Base-by-base conservation (phyloP, 2,797 vertebrate genomes). In the Epinephelus awoara region DNA sequence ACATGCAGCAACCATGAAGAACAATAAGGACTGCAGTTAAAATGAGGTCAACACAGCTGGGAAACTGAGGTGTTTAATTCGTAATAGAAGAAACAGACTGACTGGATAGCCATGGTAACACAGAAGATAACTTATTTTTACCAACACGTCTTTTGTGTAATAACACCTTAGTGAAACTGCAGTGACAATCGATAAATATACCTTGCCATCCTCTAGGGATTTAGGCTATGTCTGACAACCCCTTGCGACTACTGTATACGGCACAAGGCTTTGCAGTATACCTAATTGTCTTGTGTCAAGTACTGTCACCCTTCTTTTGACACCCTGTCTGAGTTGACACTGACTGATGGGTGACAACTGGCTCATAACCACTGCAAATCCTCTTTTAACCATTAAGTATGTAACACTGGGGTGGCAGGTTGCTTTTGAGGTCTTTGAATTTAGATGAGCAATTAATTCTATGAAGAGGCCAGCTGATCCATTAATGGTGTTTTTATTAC, bases 281-380 rank as follows among this genome's bases (percentile, higher is more conserved):
- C 19, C 47, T 5, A 27, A 67, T 7, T 42, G 54, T 62, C 40
- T 13, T n/a, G 49, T 79, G 58, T 74, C 69, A 58, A 73, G 29
- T 25, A 4, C 67, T 47, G 17, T 27, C 64, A 54, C 42, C 55
- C 65, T 17, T 56, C 44, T 72, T 49, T 17, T 76, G 63, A 72
- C 50, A 34, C 55, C 25, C 49, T 40, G 44, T 25, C 64, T 69
- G 64, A 47, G 44, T 23, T 47, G 79, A 79, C 67, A 40, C 46
- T 21, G 75, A 83, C 38, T 56, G 78, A 72, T 83, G 57, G 50
- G 27, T 40, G 52, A 82, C 57, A 65, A 70, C 27, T 57, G 62
- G 49, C n/a, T 71, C 29, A 34, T 62, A 64, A 27, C 11, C 29
- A 55, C 66, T 10, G 38, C 64, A 61, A 44, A 19, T 15, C 38